Evolutionary conservation across 2,888 invertebrate genomes (phyloP).

Genomic region (Synanthedon tipuliformis): DNA sequence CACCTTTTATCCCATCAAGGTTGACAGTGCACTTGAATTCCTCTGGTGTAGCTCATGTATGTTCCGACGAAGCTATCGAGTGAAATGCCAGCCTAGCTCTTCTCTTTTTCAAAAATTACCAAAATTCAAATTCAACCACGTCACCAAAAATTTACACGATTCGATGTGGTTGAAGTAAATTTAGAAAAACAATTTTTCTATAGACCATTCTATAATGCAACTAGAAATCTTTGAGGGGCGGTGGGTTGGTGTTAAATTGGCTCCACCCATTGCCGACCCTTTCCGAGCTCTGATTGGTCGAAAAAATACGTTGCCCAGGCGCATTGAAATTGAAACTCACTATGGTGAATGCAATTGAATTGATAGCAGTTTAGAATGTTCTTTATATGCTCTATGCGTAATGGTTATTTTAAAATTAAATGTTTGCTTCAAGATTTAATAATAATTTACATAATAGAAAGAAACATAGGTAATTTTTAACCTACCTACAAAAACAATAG

Average conservation of each 20-base stretch:
- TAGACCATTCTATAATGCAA: slow-evolving; percentile 47
- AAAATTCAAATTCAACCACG: too few relatives aligned
- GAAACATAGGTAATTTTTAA: too few relatives aligned
- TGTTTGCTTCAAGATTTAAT: background rate
- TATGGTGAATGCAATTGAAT: slow-evolving; percentile 50
- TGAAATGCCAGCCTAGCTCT: too few relatives aligned
- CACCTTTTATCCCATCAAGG: too few relatives aligned
- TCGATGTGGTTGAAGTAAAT: too few relatives aligned
- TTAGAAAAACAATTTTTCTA: slow-evolving; percentile 5
- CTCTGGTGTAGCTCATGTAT: too few relatives aligned
- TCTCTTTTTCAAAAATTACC: too few relatives aligned
- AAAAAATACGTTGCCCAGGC: slow-evolving; percentile 16
- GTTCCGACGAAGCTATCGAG: too few relatives aligned
- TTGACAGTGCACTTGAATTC: too few relatives aligned
- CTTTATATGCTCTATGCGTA: slow-evolving; percentile 39
- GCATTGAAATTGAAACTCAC: slow-evolving; percentile 35
- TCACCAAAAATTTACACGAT: too few relatives aligned
- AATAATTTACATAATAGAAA: too few relatives aligned
- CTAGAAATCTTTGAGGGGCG: slow-evolving; percentile 41
- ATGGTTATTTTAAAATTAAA: slow-evolving; percentile 42
- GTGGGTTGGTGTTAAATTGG: slow-evolving; percentile 27
- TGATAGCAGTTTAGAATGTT: slow-evolving; percentile 38
- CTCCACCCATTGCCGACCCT: slow-evolving; percentile 33
- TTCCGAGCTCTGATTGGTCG: slow-evolving; percentile 37
- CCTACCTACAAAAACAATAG: too few relatives aligned